phyloP scores from a whole-genome alignment of 1,140 invertebrate species.

The Polyergus mexicanus region DNA sequence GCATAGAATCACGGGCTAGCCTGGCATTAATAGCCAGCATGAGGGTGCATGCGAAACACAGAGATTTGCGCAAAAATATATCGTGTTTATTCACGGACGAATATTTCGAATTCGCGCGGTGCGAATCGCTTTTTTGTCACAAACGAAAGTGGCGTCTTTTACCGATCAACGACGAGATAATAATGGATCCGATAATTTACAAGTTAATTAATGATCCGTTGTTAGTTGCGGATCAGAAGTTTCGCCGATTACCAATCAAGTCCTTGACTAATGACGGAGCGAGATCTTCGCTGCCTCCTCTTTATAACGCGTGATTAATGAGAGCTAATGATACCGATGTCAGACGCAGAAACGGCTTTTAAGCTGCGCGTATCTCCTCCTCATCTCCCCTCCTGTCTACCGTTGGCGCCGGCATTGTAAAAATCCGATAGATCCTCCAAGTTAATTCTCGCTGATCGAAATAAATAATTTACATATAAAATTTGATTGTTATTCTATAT shows the following conservation, averaged over 20 bases:
- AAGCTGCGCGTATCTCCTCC: constrained; percentile 37
- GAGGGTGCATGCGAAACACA: constrained; percentile 46
- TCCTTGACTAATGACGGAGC: constrained; percentile 68
- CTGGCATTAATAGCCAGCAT: constrained; percentile 50
- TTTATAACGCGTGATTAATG: constrained; percentile 73
- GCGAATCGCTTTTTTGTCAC: not conserved
- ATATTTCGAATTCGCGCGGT: not conserved
- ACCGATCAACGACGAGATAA: constrained; percentile 37
- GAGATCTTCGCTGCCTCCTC: constrained; percentile 59
- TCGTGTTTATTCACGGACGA: not conserved
- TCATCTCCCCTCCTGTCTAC: too few species aligned
- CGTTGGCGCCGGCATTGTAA: not conserved
- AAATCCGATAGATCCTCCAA: not conserved
- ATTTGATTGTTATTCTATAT: not conserved
- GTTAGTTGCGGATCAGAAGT: constrained; percentile 65
- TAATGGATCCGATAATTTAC: constrained; percentile 57
- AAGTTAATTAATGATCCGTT: constrained; percentile 66
- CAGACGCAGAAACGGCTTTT: constrained; percentile 64
- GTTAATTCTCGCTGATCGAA: not conserved
- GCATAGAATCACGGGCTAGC: constrained; percentile 62
- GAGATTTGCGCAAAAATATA: constrained; percentile 25
- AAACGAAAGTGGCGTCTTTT: not conserved
- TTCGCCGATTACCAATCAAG: constrained; percentile 72
- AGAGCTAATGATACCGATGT: constrained; percentile 68
- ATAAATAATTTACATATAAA: not conserved